Conservation (phyloP, 2,797 vertebrate species). For the Chelon auratus region DNA sequence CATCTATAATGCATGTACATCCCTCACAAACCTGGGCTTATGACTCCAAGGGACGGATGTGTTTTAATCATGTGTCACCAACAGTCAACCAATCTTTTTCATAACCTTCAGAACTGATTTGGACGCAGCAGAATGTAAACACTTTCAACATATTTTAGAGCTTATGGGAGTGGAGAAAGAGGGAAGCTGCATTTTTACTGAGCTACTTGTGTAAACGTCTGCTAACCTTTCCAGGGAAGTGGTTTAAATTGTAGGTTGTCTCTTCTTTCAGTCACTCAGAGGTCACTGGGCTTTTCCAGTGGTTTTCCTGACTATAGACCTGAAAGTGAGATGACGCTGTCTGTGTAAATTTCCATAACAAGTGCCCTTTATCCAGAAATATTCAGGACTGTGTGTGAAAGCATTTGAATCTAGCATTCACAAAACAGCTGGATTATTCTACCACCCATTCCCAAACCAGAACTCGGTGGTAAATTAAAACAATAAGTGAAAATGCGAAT, state of each 20-base stretch:
- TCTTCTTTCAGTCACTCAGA: slow-evolving; percentile 49
- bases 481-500: slow-evolving; percentile 40
- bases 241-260: slow-evolving; percentile 49
- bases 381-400: not conserved
- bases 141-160: not conserved
- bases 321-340: slow-evolving; percentile 33
- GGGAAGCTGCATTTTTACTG: not conserved
- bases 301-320: slow-evolving; percentile 52
- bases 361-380: slow-evolving; percentile 10
- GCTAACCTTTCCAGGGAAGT: slow-evolving; percentile 33
- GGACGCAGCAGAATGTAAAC: slow-evolving; percentile 2
- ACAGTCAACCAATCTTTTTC: slow-evolving; percentile 9
- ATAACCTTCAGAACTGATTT: slow-evolving; percentile 25
- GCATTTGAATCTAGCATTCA: not conserved
- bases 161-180: slow-evolving; percentile 10
- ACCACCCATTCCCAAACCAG: slow-evolving; percentile 4
- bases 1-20: slow-evolving; percentile 66
- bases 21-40: slow-evolving; percentile 47
- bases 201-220: slow-evolving; percentile 39
- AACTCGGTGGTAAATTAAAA: slow-evolving; percentile 42
- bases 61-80: slow-evolving; percentile 29
- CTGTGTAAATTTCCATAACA: slow-evolving; percentile 39
- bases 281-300: slow-evolving; percentile 57
- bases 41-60: slow-evolving; percentile 36
- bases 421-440: slow-evolving; percentile 1